These are phyloP conservation scores for Aphidius ervi DNA, from an alignment of 1,140 invertebrate species.

Conservation along the genomic window DNA sequence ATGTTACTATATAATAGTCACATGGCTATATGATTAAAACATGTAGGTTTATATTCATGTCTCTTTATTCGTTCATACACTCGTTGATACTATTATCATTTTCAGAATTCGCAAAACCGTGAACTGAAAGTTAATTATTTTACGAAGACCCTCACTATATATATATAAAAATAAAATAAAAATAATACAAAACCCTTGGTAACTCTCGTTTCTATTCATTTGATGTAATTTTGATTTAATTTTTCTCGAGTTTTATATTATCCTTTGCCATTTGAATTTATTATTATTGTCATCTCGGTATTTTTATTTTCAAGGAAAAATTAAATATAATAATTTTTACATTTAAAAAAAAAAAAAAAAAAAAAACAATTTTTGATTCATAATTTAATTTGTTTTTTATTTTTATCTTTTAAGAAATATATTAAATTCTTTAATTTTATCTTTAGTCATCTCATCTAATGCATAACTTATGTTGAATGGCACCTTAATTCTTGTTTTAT, in stretches of 20 bases:
- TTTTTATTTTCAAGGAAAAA: background rate
- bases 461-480: background rate
- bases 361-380: background rate
- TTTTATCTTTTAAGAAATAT: background rate
- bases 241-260: no score
- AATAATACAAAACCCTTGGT: background rate
- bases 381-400: background rate
- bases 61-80: no score
- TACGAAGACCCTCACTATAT: background rate
- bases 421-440: constrained; percentile 6
- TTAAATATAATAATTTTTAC: background rate
- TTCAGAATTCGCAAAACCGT: constrained; percentile 15
- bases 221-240: background rate
- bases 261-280: background rate
- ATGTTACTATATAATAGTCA: no score
- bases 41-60: no score
- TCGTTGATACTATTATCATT: constrained; percentile 14
- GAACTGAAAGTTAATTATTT: constrained; percentile 21
- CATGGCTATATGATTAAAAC: no score
- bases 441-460: background rate
- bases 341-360: background rate
- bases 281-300: background rate
- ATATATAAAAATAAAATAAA: no score
- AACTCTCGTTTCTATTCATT: background rate
- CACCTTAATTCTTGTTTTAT: background rate